Evolutionary conservation across 2,797 vertebrate genomes (phyloP), one percentile per base, ranked within the genome.

Genomic region (Mormyrops boulengeri): DNA sequence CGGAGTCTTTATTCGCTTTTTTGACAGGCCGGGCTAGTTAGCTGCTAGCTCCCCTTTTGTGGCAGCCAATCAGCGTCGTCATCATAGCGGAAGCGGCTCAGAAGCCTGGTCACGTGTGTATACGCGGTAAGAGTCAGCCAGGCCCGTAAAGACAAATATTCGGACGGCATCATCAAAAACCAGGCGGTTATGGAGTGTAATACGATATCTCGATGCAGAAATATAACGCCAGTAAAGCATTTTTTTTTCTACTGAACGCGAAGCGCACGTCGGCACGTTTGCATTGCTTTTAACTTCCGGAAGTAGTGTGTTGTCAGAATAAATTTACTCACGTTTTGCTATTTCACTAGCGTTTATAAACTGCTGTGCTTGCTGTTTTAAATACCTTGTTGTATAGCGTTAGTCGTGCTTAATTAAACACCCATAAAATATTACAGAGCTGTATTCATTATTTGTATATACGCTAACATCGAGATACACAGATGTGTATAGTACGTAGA

Each of bases 31-130:
- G 69, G 30, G 57, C 57, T 87, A 52, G 55, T 66, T 88, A 88
- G 55, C 87, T 12, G 87, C 49, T 88, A 73, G 85, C 17, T n/a
- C 30, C 26, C 9, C 52, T 6, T 26, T 26, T 77, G 26, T 52
- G 85, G 22, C 89, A 89, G 50, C 89, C 89, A 89, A 89, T 89
- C 89, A 89, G 89, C 89, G 87, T 41, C 26, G 2, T 22, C 57
- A 5, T 87, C 26, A 87, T 38, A 87, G 17, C 53, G 50, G 85
- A 87, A 41, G 85, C 14, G 7, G 30, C 85, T 57, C 34, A 3
- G 5, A 55, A 57, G 7, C 12, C 14, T 38, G 12, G 30, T 55
- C 85, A 87, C 85, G 85, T 87, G 85, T 38, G 30, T 19, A 52
- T 38, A 34, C 5, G 47, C 84, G 84, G n/a, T 47, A 47, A 52